A percentile compares a stretch with the other conserved stretches of the same genome.
Conservation (phyloP, 1,140 invertebrate species). For the Listronotus oregonensis region DNA sequence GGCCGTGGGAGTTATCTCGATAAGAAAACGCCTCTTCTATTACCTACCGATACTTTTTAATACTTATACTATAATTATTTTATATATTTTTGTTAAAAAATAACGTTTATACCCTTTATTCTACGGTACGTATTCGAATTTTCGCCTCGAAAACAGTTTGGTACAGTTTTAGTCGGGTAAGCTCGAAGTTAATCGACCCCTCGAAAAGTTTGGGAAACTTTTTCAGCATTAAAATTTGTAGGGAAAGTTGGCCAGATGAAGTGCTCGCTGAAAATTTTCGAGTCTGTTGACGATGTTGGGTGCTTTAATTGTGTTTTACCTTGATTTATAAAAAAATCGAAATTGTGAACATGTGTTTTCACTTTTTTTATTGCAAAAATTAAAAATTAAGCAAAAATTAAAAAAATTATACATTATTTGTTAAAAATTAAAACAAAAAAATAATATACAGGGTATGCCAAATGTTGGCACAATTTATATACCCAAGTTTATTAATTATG, state of each 20-base stretch:
- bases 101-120: slow-evolving; percentile 19
- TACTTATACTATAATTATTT: slow-evolving; percentile 40
- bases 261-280: slow-evolving; percentile 44
- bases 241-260: slow-evolving; percentile 54
- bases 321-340: neutral
- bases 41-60: slow-evolving; percentile 43
- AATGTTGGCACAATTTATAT: no score
- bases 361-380: neutral
- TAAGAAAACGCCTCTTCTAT: slow-evolving; percentile 47
- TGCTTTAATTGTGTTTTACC: slow-evolving; percentile 30
- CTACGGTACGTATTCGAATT: slow-evolving; percentile 23
- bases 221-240: slow-evolving; percentile 55
- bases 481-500: no score
- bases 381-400: no score
- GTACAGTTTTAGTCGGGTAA: slow-evolving; percentile 52
- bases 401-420: no score
- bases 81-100: slow-evolving; percentile 39
- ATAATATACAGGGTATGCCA: no score
- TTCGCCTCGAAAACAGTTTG: slow-evolving; percentile 47
- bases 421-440: no score
- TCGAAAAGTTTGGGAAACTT: slow-evolving; percentile 54
- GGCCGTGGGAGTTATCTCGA: slow-evolving; percentile 47
- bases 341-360: neutral
- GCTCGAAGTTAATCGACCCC: slow-evolving; percentile 55
- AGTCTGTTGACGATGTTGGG: slow-evolving; percentile 29